Base-by-base conservation (phyloP, 2,113 vertebrate genomes). In the Rhinoptilus africanus region DNA sequence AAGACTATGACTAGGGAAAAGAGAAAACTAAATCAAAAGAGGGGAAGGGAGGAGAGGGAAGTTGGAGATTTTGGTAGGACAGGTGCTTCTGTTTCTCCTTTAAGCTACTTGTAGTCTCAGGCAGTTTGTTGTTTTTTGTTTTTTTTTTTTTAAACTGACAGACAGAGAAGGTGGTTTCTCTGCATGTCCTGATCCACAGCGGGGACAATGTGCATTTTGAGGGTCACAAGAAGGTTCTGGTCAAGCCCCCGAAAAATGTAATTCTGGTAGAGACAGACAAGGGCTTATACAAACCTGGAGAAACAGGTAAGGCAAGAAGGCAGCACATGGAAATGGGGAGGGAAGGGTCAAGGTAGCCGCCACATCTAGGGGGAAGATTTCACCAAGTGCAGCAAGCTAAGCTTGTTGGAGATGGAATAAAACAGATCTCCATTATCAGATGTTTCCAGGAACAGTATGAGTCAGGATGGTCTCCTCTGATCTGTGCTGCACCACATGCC, bases 191-290 rank as follows among this genome's bases (percentile, higher is more conserved):
- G 53, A 88, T 96, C 72, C 72, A 32, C 45, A 89, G 69, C 0
- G 59, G 96, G 45, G 71, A 96, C 22, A 90, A 32, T 4, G 74
- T 97, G 54, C 74, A n/a, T 34, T 84, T 97, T 68, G 79, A 97
- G 8, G 85, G 94, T 51, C 53, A 10, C 68, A 98, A 97, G 89
- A 96, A 94, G 4, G 92, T 98, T 74, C 76, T 98, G 24, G 84
- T 98, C 18, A n/a, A 89, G 74, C 93, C 86, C 20, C 77, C 68
- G 89, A 47, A 59, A 19, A 80, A 35, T 21, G 23, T 88, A 34
- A 53, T 93, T 20, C 89, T 98, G 48, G 19, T 98, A 37, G 94
- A 97, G 67, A 98, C 96, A 26, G 97, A 98, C 83, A 97, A 98
- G 56, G 77, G 16, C 18, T n/a, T 97, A 59, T 97, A 98, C 68